Conservation (phyloP, 2,888 invertebrate species). For the Tetragonula carbonaria region DNA sequence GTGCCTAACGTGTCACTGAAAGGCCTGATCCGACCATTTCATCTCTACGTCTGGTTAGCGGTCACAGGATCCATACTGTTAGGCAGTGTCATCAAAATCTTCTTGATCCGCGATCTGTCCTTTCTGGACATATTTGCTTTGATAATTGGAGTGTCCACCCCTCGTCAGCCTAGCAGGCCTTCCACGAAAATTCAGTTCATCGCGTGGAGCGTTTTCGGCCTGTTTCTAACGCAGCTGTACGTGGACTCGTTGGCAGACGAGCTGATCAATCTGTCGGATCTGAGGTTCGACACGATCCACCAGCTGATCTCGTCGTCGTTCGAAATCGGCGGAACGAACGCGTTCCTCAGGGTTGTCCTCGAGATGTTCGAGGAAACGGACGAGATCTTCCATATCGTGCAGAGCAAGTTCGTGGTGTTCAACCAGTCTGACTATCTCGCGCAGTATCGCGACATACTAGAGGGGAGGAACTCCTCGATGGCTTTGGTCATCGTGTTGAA, state of each 20-base stretch:
- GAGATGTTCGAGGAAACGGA: slow-evolving; percentile 84
- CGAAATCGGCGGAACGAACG: slow-evolving; percentile 63
- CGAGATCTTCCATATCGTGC: slow-evolving; percentile 78
- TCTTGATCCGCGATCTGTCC: slow-evolving; percentile 68
- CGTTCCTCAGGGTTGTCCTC: slow-evolving; percentile 61
- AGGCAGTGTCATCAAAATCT: slow-evolving; percentile 63
- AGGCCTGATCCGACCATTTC: slow-evolving; percentile 76
- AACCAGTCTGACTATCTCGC: slow-evolving; percentile 60
- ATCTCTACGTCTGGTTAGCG: slow-evolving; percentile 72
- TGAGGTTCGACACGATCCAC: slow-evolving; percentile 69
- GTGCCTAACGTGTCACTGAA: slow-evolving; percentile 69
- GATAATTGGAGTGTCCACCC: slow-evolving; percentile 70
- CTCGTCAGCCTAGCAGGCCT: slow-evolving; percentile 66
- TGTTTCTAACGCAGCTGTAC: slow-evolving; percentile 77
- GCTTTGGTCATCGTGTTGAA: slow-evolving; percentile 75
- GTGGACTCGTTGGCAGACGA: slow-evolving; percentile 78
- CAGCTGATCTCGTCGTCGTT: slow-evolving; percentile 71
- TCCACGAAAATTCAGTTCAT: slow-evolving; percentile 76
- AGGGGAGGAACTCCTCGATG: slow-evolving; percentile 62
- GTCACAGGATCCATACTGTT: slow-evolving; percentile 66
- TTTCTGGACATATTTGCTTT: slow-evolving; percentile 74
- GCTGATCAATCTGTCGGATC: slow-evolving; percentile 70
- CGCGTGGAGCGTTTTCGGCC: slow-evolving; percentile 77
- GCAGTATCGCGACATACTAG: slow-evolving; percentile 64
- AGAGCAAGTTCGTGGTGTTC: slow-evolving; percentile 62